Evolutionary conservation across 2,888 invertebrate species (phyloP).

Genomic region (Drosophila setosimentum): DNA sequence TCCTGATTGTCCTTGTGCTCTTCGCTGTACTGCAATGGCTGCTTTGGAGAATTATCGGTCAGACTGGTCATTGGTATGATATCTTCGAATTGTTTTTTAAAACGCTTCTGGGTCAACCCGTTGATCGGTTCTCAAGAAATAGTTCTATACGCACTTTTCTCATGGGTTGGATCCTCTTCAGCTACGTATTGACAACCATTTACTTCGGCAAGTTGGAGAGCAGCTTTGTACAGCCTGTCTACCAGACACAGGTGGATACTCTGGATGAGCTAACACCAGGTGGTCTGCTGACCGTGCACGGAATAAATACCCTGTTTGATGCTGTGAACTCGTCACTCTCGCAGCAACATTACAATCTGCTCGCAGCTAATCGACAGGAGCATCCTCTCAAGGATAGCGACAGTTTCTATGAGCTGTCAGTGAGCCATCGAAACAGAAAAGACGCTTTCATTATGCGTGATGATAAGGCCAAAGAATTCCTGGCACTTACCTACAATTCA

Average conservation of each 20-base stretch:
- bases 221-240: slow-evolving; percentile 79
- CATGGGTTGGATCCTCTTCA: slow-evolving; percentile 82
- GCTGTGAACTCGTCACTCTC: slow-evolving; percentile 53
- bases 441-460: slow-evolving; percentile 72
- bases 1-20: slow-evolving; percentile 52
- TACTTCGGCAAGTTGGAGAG: slow-evolving; percentile 84
- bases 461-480: slow-evolving; percentile 75
- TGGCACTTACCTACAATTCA: slow-evolving; percentile 74
- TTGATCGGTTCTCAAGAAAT: slow-evolving; percentile 61
- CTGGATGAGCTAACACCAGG: slow-evolving; percentile 60
- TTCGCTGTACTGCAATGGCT: slow-evolving; percentile 36
- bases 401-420: slow-evolving; percentile 31
- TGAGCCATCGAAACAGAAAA: slow-evolving; percentile 28
- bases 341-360: slow-evolving; percentile 37
- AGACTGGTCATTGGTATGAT: slow-evolving; percentile 59
- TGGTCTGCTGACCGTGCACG: slow-evolving; percentile 61
- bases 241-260: slow-evolving; percentile 74
- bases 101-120: slow-evolving; percentile 77
- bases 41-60: slow-evolving; percentile 27
- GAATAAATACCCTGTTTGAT: slow-evolving; percentile 49
- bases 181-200: slow-evolving; percentile 78
- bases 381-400: slow-evolving; percentile 54
- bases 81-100: slow-evolving; percentile 75
- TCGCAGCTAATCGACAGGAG: slow-evolving; percentile 30
- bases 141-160: slow-evolving; percentile 77